These are phyloP conservation scores for Procavia capensis DNA, from an alignment of 2,113 vertebrate species.

Conservation along the genomic window DNA sequence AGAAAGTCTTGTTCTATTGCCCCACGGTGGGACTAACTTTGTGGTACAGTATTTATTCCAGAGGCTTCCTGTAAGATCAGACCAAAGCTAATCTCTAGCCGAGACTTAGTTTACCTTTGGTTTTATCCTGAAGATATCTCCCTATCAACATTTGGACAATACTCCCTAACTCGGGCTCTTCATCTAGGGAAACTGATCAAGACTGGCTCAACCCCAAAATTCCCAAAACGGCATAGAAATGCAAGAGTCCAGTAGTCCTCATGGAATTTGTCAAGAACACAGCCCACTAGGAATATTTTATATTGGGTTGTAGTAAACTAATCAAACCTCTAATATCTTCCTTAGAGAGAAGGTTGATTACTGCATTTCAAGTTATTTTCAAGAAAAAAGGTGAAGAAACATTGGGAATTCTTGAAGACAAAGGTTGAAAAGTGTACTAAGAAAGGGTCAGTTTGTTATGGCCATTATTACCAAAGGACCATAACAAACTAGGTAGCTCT, in stretches of 20 bases:
- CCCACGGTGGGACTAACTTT: neutral
- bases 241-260: neutral
- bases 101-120: neutral
- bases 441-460: neutral
- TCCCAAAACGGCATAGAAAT: neutral
- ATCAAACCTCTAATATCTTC: neutral
- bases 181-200: neutral
- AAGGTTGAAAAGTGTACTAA: neutral
- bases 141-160: neutral
- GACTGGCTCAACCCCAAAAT: neutral
- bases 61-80: neutral
- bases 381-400: neutral
- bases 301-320: neutral
- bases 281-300: neutral
- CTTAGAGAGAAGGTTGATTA: neutral
- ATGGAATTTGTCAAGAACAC: neutral
- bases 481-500: neutral
- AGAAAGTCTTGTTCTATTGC: too few relatives aligned
- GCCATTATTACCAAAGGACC: neutral
- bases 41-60: neutral
- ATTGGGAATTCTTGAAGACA: neutral
- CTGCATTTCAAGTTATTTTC: neutral
- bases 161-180: neutral
- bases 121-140: neutral
- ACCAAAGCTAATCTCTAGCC: neutral